Conservation (phyloP, 1,140 invertebrate species). For the Neodiprion virginianus region DNA sequence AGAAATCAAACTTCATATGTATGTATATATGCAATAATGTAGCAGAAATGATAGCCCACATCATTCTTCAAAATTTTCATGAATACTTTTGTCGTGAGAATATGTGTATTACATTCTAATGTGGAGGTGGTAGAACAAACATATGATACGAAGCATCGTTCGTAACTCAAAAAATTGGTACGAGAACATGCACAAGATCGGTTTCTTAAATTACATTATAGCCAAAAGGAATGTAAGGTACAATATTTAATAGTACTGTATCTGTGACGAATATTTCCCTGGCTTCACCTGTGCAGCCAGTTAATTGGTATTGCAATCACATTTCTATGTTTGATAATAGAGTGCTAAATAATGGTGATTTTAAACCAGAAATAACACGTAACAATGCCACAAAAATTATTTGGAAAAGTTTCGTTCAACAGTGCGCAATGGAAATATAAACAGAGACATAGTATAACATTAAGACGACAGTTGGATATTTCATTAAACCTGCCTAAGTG, state of each 20-base stretch:
- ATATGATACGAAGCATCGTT: not conserved
- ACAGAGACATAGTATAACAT: not conserved
- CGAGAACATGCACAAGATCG: conserved; percentile 38
- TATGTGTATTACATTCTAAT: not conserved
- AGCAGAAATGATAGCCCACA: not conserved
- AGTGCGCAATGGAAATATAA: not conserved
- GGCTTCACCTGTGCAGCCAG: conserved; percentile 53
- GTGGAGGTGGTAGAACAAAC: not conserved
- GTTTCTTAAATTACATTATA: conserved; percentile 59
- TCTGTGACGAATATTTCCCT: conserved; percentile 28
- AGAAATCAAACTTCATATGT: not conserved
- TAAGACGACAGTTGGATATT: not conserved
- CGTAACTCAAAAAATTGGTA: conserved; percentile 27
- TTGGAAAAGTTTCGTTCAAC: not conserved
- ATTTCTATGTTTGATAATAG: not conserved
- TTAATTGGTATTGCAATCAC: conserved; percentile 19
- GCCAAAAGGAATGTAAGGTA: conserved; percentile 64
- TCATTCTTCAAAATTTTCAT: not conserved
- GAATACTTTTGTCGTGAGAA: not conserved
- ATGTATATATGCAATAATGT: not conserved
- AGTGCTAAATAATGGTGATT: not conserved
- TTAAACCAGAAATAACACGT: not conserved
- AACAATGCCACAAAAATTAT: not conserved
- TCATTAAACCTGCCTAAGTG: not conserved
- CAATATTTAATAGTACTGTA: conserved; percentile 60